Evolutionary conservation across 1,140 invertebrate genomes (phyloP).

Genomic region (Meloidogyne hapla): DNA sequence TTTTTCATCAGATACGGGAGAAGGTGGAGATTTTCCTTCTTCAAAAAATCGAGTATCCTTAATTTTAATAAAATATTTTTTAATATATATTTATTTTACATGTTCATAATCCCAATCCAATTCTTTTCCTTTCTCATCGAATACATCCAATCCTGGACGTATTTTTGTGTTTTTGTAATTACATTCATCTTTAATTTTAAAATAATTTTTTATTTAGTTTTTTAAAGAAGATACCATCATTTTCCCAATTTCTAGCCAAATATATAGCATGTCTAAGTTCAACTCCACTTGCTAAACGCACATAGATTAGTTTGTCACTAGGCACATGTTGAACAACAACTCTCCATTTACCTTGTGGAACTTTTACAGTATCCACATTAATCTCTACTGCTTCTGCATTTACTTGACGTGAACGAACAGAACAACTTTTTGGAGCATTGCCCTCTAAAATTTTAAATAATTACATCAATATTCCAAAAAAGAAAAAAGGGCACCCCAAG

Average conservation of each 20-base stretch:
- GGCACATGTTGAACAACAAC: conserved; percentile 55
- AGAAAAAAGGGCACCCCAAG: no score
- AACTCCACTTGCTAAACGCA: conserved; percentile 45
- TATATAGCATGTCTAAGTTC: conserved; percentile 45
- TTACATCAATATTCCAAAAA: no score
- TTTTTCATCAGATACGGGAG: neutral
- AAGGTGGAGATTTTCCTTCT: conserved; percentile 9
- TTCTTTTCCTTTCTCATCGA: conserved; percentile 57
- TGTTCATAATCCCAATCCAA: conserved; percentile 63
- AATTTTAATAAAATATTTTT: neutral
- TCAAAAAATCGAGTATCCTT: conserved; percentile 58
- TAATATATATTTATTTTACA: conserved; percentile 3
- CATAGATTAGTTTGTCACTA: conserved; percentile 43
- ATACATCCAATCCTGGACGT: conserved; percentile 58
- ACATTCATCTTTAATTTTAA: conserved; percentile 1
- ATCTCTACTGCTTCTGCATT: conserved; percentile 41
- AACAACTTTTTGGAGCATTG: neutral
- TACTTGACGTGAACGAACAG: neutral
- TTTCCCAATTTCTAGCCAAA: conserved; percentile 33
- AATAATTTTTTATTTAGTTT: neutral
- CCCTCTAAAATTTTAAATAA: conserved; percentile 11
- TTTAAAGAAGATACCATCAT: neutral
- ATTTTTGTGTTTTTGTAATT: conserved; percentile 34
- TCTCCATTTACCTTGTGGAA: conserved; percentile 57
- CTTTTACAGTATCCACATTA: conserved; percentile 42